phyloP scores from a whole-genome alignment of 1,140 invertebrate genomes.

The Cotesia typhae region DNA sequence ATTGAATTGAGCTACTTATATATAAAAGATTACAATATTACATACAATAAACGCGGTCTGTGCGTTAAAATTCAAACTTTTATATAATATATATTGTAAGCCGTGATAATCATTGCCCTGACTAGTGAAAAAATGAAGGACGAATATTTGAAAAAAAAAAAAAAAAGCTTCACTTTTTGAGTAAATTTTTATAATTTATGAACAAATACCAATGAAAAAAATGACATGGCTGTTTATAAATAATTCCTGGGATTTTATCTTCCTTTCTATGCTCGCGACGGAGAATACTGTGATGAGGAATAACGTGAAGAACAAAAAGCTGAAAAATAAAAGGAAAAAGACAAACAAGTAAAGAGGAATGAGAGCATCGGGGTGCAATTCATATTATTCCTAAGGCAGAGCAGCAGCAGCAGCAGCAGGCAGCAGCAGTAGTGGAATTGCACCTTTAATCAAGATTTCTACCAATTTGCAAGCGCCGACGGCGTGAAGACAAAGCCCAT shows the following conservation, averaged over 20 bases:
- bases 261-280: no score
- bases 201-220: no score
- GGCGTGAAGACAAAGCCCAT: slow-evolving; percentile 66
- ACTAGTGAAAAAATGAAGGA: no score
- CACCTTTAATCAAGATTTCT: slow-evolving; percentile 68
- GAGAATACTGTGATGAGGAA: no score
- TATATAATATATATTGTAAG: no score
- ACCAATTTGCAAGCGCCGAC: slow-evolving; percentile 65
- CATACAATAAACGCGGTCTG: no score
- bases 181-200: no score
- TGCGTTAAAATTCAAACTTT: no score
- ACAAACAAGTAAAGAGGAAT: background rate
- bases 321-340: slow-evolving; percentile 12
- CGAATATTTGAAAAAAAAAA: no score
- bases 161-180: no score
- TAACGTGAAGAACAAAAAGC: background rate
- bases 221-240: no score
- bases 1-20: slow-evolving; percentile 28
- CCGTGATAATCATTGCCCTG: background rate
- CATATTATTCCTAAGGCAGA: slow-evolving; percentile 58
- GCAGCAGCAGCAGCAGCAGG: no score
- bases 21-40: slow-evolving; percentile 28
- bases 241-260: background rate
- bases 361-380: slow-evolving; percentile 43
- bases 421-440: slow-evolving; percentile 52